Percentiles rank a stretch among this genome's conserved stretches.
These are phyloP conservation scores for Gari tellinella DNA, from an alignment of 2,888 invertebrate species.

Conservation along the genomic window DNA sequence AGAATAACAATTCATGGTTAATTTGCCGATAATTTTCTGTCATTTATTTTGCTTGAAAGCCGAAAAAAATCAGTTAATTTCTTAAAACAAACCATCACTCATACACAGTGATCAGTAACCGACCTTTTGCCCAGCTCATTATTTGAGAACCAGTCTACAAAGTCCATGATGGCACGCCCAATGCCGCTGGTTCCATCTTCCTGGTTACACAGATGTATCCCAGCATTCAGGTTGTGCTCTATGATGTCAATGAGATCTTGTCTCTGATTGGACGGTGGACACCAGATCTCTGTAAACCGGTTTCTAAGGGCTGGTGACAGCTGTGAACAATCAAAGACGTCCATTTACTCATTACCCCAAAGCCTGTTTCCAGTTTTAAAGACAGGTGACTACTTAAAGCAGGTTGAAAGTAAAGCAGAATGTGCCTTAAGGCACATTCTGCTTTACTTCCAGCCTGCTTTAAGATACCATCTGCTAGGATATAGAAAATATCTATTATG, in stretches of 20 bases:
- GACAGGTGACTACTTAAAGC: no score
- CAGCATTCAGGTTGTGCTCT: constrained; percentile 89
- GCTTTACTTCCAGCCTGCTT: no score
- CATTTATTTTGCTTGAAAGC: no score
- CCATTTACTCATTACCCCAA: no score
- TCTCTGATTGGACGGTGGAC: constrained; percentile 87
- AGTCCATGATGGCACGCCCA: constrained; percentile 91
- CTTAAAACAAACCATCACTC: no score
- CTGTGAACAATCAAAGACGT: constrained; percentile 82
- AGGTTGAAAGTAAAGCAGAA: no score
- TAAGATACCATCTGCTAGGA: no score
- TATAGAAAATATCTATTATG: no score
- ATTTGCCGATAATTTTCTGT: no score
- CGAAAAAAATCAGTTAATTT: no score
- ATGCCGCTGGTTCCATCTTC: constrained; percentile 85
- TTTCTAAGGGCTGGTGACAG: constrained; percentile 98
- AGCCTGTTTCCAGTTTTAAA: no score
- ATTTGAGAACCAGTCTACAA: constrained; percentile 91
- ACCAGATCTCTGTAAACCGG: constrained; percentile 99
- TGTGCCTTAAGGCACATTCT: no score
- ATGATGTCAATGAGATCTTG: constrained; percentile 93
- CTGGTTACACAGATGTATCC: constrained; percentile 86
- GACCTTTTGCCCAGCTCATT: constrained; percentile 89
- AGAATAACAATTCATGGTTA: not conserved
- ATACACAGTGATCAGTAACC: constrained; percentile 8